phyloP scores from a whole-genome alignment of 2,888 invertebrate species.

The Anodontia alba region DNA sequence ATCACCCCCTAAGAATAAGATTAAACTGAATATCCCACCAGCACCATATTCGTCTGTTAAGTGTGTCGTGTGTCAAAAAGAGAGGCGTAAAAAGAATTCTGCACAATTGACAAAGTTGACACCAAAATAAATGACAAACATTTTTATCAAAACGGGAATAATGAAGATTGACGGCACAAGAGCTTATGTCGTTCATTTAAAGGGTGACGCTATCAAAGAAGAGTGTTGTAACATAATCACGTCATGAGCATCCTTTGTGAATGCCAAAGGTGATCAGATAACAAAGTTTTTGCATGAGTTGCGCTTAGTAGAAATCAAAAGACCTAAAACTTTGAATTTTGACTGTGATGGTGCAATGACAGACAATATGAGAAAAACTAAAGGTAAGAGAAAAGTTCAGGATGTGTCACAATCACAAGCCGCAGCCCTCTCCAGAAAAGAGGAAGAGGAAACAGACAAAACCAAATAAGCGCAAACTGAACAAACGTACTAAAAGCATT shows the following conservation, averaged over 20 bases:
- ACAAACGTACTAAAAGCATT: too few species aligned
- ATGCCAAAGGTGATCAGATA: neutral
- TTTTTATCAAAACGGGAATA: neutral
- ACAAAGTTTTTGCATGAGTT: neutral
- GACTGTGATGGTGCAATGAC: neutral
- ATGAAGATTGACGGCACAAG: neutral
- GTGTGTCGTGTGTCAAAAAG: neutral
- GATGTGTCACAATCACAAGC: too few species aligned
- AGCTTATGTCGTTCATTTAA: neutral
- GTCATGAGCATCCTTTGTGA: neutral
- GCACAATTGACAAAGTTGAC: neutral
- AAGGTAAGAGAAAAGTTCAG: conserved; percentile 19
- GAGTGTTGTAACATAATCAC: neutral
- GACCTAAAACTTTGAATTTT: neutral
- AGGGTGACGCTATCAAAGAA: neutral
- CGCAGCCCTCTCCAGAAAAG: too few species aligned
- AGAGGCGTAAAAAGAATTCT: neutral
- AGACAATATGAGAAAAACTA: conserved; percentile 24
- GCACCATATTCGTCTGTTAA: neutral
- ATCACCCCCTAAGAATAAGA: neutral
- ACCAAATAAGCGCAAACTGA: too few species aligned
- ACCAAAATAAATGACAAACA: neutral
- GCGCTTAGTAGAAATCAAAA: neutral
- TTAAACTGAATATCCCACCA: neutral
- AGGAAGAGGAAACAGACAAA: too few species aligned